Percentiles rank a stretch among this genome's conserved stretches.
Evolutionary conservation across 92 coral and sea anemone genomes (phyloP).

Genomic region (Actinernus sp.): DNA sequence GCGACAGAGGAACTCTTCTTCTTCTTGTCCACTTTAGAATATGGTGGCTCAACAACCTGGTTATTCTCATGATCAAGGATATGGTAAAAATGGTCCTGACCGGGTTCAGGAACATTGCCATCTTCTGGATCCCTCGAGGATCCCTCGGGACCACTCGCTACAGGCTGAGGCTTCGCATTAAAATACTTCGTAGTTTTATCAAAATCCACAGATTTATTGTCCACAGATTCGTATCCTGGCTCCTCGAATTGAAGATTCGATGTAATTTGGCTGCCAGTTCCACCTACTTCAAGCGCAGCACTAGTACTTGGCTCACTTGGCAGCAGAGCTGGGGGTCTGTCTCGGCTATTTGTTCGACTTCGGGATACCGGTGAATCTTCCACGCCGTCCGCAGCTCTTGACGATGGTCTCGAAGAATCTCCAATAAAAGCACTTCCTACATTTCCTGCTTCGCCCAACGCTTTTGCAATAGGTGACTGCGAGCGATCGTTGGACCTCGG

Average conservation of each 20-base stretch:
- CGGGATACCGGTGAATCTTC: conserved; percentile 4
- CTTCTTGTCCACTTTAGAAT: conserved; percentile 77
- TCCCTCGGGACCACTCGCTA: conserved; percentile 9
- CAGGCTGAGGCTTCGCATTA: conserved; percentile 7
- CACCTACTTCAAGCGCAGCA: no score
- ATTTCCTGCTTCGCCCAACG: conserved; percentile 88
- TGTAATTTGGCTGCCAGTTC: no score
- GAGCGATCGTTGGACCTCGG: conserved; percentile 61
- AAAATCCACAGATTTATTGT: conserved; percentile 3
- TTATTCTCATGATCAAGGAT: conserved; percentile 57
- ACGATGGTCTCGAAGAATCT: conserved; percentile 40
- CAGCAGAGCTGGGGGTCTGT: conserved; percentile 5
- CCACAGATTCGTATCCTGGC: conserved; percentile 60
- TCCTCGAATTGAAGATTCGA: conserved; percentile 53
- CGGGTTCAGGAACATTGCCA: neutral
- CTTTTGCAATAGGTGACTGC: conserved; percentile 77
- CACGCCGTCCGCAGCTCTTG: conserved; percentile 10
- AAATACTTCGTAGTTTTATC: conserved; percentile 74
- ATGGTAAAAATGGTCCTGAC: conserved; percentile 39
- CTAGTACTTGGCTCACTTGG: no score
- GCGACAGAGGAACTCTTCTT: conserved; percentile 28
- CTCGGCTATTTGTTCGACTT: neutral
- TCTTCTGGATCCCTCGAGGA: neutral
- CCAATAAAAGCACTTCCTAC: conserved; percentile 83
- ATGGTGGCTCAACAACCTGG: conserved; percentile 46